phyloP scores from a whole-genome alignment of 1,140 invertebrate genomes.

The Drosophila pallidifrons region DNA sequence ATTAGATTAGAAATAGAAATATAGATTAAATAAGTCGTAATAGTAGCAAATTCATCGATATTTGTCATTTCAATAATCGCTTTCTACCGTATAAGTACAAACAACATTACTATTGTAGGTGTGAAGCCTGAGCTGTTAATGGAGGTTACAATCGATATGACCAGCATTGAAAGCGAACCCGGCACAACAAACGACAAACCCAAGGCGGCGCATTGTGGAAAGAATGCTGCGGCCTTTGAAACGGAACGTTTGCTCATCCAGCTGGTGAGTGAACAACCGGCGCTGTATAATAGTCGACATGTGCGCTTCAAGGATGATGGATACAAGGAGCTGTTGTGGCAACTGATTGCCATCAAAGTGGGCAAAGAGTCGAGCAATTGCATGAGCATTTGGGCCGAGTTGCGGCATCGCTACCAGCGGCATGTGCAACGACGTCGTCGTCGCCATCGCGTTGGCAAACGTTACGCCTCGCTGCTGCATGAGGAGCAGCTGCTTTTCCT shows the following conservation, averaged over 20 bases:
- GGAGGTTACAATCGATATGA: too few relatives aligned
- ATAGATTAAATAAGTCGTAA: too few relatives aligned
- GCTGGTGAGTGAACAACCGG: constrained; percentile 26
- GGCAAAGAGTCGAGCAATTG: constrained; percentile 35
- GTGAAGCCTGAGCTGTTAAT: too few relatives aligned
- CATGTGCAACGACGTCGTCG: constrained; percentile 48
- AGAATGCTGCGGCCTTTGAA: neutral
- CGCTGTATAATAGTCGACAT: constrained; percentile 46
- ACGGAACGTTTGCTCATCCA: constrained; percentile 32
- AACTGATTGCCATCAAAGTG: constrained; percentile 22
- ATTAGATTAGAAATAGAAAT: too few relatives aligned
- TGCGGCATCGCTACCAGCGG: constrained; percentile 62
- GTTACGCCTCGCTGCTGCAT: constrained; percentile 52
- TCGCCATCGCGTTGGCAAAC: neutral
- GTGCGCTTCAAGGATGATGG: constrained; percentile 34
- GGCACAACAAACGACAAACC: too few relatives aligned
- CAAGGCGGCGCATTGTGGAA: too few relatives aligned
- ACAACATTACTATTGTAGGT: too few relatives aligned
- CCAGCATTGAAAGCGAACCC: too few relatives aligned
- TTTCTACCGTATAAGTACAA: too few relatives aligned
- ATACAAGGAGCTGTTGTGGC: constrained; percentile 49
- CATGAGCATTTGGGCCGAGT: constrained; percentile 55
- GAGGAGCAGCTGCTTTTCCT: constrained; percentile 72
- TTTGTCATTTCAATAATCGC: too few relatives aligned
- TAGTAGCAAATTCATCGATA: too few relatives aligned